Evolutionary conservation across 2,888 invertebrate species (phyloP), one percentile per base, ranked within the genome.

Genomic region (Alsophila aescularia): DNA sequence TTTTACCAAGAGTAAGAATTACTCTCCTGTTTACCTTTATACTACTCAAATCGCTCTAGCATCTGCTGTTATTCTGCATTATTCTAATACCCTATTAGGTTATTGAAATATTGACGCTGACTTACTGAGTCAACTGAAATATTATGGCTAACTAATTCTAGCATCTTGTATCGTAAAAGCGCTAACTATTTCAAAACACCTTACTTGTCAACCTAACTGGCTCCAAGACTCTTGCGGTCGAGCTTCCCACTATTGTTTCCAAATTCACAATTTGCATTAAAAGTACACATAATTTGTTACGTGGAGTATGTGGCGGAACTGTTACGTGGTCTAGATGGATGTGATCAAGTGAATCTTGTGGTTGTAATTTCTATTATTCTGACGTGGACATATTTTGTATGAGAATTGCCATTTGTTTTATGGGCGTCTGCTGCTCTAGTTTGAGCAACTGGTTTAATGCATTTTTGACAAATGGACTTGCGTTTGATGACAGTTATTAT

Each of bases 321-420:
- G 59, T 68, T 71, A 71, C 73, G 70, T 72, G 73, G 69, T 53
- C 52, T 58, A 66, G 72, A 72, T 73, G 62, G 60, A 66, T 60
- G 63, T 59, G 67, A 68, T 71, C 62, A 67, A 58, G 50, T 61
- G 52, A 52, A 55, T 58, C 54, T 36, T 51, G 48, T 27, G 24
- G 49, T 14, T 42, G 42, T 51, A 35, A 43, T 45, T 47, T 42
- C 47, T 48, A 55, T 59, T 54, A 48, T 54, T 41, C 31, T 39
- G 54, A 49, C 43, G 42, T 41, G 16, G 54, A 49, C 13, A 35
- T 36, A 44, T 54, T 49, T 18, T 49, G 24, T 49, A 49, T 55
- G 55, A 45, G 31, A 51, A 36, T 12, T 21, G 49, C 41, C n/a
- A 50, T 55, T 55, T 50, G 49, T 51, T 56, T 45, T 41, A 41